These are phyloP conservation scores for Hemiprocne comata DNA, from an alignment of 2,113 vertebrate genomes.

Conservation along the genomic window DNA sequence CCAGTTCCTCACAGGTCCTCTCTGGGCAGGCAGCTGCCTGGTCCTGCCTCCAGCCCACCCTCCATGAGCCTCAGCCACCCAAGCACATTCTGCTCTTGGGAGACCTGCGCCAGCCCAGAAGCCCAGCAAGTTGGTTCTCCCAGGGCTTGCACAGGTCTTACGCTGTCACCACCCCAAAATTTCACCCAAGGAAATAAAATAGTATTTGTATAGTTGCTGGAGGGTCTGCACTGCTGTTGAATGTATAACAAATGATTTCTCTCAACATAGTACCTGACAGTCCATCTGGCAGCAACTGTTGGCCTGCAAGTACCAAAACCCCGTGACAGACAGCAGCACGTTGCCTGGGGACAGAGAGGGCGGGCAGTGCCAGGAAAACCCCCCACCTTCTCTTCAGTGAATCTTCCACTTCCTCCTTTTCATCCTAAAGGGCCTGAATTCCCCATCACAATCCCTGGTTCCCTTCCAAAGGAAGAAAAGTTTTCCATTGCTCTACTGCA, in stretches of 20 bases:
- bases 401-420: slow-evolving; percentile 8
- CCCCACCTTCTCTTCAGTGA: background rate
- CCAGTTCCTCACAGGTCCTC: background rate
- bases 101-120: background rate
- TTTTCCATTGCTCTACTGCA: background rate
- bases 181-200: background rate
- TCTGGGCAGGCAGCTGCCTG: background rate
- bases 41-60: background rate
- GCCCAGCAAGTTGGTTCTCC: background rate
- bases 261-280: background rate
- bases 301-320: background rate
- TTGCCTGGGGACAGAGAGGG: background rate
- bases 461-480: background rate
- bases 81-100: background rate
- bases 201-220: background rate
- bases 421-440: background rate
- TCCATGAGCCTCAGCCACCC: fast-evolving
- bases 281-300: background rate
- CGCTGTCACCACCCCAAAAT: background rate
- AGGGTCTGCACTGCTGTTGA: background rate
- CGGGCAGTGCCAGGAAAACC: background rate
- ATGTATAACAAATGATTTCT: background rate
- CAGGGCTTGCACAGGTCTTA: background rate
- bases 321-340: fast-evolving
- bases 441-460: background rate